phyloP scores from a whole-genome alignment of 1,140 invertebrate genomes.

The Delia radicum region DNA sequence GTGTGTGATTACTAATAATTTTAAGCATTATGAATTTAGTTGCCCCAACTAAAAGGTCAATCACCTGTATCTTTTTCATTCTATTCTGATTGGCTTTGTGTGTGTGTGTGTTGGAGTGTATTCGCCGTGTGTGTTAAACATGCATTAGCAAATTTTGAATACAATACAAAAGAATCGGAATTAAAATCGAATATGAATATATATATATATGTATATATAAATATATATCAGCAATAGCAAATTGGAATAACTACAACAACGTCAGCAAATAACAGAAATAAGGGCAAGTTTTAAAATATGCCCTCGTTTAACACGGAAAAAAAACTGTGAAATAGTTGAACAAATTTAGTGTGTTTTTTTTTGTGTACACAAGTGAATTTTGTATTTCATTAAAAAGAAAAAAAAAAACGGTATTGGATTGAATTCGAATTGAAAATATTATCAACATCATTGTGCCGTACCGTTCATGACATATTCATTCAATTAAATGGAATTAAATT shows the following conservation, averaged over 20 bases:
- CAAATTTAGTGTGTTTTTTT: background rate
- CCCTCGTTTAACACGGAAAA: conserved; percentile 5
- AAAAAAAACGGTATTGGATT: background rate
- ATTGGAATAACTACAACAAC: background rate
- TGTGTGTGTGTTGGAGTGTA: background rate
- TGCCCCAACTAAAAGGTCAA: background rate
- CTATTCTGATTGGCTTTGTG: background rate
- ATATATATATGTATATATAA: no score
- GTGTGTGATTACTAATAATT: background rate
- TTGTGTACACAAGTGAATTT: background rate
- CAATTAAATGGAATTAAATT: no score
- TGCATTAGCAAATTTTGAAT: background rate
- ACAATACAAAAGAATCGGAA: background rate
- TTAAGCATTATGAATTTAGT: background rate
- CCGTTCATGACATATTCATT: no score
- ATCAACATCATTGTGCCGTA: no score
- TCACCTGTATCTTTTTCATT: background rate
- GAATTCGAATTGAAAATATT: background rate
- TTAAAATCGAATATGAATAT: background rate
- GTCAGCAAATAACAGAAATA: background rate
- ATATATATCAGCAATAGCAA: no score
- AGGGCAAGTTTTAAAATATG: background rate
- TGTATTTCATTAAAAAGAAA: background rate
- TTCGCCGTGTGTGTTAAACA: background rate
- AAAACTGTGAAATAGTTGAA: no score